These are phyloP conservation scores for Bettongia penicillata DNA, from an alignment of 2,113 vertebrate species.

Conservation along the genomic window DNA sequence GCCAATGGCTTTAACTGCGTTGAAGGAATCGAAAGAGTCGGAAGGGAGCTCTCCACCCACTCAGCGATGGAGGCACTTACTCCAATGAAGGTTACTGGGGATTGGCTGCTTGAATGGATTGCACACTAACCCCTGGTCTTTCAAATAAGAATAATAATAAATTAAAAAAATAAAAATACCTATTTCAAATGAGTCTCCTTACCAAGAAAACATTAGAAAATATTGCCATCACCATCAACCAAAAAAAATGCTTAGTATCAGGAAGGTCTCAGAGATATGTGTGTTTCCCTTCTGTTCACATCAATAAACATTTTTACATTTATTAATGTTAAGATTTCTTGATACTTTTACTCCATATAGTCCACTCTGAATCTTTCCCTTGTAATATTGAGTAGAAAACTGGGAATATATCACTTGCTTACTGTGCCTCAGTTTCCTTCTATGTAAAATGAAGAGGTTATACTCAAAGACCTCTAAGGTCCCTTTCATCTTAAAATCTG, in stretches of 20 bases:
- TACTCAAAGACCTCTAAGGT: not conserved
- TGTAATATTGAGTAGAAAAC: not conserved
- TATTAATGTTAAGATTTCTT: not conserved
- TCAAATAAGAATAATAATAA: not conserved
- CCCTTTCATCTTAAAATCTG: not conserved
- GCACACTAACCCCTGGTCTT: not conserved
- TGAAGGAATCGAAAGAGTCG: conserved; percentile 16
- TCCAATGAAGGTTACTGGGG: conserved; percentile 36
- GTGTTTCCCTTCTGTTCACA: not conserved
- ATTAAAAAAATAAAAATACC: not conserved
- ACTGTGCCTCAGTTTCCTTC: not conserved
- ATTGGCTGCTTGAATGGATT: conserved; percentile 13
- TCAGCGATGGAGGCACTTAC: not conserved
- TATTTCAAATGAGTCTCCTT: not conserved
- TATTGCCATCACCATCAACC: not conserved
- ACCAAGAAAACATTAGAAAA: not conserved
- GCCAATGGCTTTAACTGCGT: conserved; percentile 51
- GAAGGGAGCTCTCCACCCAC: conserved; percentile 29
- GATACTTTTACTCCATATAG: not conserved
- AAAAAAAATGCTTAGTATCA: not conserved
- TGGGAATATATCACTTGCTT: not conserved
- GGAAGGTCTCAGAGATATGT: not conserved
- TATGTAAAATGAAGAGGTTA: not conserved
- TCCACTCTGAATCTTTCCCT: not conserved
- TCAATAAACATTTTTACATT: not conserved